Evolutionary conservation across 2,888 invertebrate genomes (phyloP).

Genomic region (Eilema sororculum): DNA sequence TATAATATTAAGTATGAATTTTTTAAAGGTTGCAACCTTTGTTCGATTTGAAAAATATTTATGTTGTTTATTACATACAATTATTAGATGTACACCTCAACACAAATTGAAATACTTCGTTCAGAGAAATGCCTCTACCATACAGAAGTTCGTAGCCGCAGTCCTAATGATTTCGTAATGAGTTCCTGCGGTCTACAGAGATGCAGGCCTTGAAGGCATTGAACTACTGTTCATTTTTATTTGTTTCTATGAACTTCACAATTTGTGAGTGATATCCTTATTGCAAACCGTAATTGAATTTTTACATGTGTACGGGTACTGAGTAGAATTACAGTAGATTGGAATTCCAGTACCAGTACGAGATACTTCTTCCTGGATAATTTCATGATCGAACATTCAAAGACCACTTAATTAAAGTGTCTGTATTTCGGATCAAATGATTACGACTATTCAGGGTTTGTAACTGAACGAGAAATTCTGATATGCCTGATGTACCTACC

Average conservation of each 20-base stretch:
- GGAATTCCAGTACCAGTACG: background rate
- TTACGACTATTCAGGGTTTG: background rate
- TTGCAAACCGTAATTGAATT: background rate
- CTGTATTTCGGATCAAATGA: background rate
- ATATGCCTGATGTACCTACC: background rate
- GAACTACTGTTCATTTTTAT: background rate
- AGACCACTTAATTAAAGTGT: no score
- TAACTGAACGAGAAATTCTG: background rate
- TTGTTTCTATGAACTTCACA: background rate
- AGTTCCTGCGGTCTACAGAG: slow-evolving; percentile 4
- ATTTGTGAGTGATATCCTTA: background rate
- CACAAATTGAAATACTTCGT: background rate
- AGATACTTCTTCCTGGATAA: background rate
- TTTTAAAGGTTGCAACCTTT: no score
- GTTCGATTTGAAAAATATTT: background rate
- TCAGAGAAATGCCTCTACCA: background rate
- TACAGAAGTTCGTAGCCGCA: background rate
- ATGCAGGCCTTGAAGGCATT: background rate
- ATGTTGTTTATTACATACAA: background rate
- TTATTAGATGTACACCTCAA: background rate
- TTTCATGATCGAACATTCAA: no score
- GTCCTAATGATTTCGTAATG: slow-evolving; percentile 1
- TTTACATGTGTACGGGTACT: background rate
- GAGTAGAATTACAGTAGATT: background rate
- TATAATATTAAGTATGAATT: no score